Evolutionary conservation across 2,888 invertebrate species (phyloP).

Genomic region (Carpatolechia fugitivella): DNA sequence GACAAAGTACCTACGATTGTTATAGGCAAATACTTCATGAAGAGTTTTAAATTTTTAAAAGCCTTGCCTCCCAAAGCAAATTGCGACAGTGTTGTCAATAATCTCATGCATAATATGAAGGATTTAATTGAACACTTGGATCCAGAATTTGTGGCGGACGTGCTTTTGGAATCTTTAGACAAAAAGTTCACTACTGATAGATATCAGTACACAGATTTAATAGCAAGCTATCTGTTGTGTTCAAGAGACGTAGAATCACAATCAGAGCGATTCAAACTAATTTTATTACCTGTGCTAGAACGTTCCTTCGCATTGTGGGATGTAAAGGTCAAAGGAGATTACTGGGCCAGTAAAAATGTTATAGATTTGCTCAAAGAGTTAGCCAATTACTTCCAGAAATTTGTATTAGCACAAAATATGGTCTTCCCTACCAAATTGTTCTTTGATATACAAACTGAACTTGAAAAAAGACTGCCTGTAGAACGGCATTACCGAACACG

Average conservation of each 20-base stretch:
- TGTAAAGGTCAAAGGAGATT: constrained; percentile 21
- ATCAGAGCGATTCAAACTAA: constrained; percentile 38
- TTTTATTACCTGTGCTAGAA: constrained; percentile 43
- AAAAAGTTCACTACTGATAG: constrained; percentile 30
- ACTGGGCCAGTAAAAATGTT: neutral
- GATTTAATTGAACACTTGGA: constrained; percentile 48
- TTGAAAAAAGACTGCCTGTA: neutral
- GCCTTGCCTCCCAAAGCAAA: constrained; percentile 32
- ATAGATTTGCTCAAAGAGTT: constrained; percentile 11
- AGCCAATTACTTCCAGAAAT: neutral
- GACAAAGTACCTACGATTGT: constrained; percentile 32
- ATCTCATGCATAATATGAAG: constrained; percentile 29
- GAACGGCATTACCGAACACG: neutral
- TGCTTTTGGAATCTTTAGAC: constrained; percentile 42
- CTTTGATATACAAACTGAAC: neutral
- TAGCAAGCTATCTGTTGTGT: constrained; percentile 41
- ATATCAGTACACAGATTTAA: constrained; percentile 33
- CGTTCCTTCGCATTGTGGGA: constrained; percentile 37
- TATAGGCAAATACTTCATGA: constrained; percentile 38
- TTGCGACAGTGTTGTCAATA: constrained; percentile 2
- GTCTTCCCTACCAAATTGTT: constrained; percentile 1
- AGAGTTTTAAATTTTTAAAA: constrained; percentile 39
- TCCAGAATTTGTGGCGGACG: constrained; percentile 38
- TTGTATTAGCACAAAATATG: neutral
- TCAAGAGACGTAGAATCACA: constrained; percentile 40